Conservation (phyloP, 2,888 invertebrate genomes). For the Leptinotarsa tumamoca region DNA sequence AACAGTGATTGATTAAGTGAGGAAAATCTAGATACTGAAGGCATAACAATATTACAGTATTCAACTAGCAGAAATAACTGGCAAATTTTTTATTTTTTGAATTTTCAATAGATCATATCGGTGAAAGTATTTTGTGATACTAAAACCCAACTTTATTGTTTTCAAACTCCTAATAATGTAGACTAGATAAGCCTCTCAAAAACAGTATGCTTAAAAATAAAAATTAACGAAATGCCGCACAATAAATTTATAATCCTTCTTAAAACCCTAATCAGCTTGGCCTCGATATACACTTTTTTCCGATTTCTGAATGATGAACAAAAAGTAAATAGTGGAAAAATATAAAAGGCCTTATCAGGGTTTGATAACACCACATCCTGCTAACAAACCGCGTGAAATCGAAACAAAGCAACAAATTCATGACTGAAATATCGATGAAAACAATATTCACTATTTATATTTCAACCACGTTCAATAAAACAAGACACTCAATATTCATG, state of each 20-base stretch:
- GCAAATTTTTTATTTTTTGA: too few species aligned
- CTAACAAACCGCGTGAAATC: not conserved
- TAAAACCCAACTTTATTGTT: too few species aligned
- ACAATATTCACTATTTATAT: slow-evolving; percentile 17
- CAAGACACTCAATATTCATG: slow-evolving; percentile 9
- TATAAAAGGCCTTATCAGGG: not conserved
- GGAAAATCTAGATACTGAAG: too few species aligned
- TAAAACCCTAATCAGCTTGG: not conserved
- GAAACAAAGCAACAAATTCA: slow-evolving; percentile 8
- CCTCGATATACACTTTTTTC: not conserved
- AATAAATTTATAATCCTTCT: not conserved
- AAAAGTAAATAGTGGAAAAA: slow-evolving; percentile 6
- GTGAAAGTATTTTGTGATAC: too few species aligned
- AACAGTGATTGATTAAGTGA: too few species aligned
- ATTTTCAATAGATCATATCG: too few species aligned
- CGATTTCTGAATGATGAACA: not conserved
- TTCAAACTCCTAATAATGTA: too few species aligned
- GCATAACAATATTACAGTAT: too few species aligned
- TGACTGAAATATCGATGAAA: slow-evolving; percentile 9
- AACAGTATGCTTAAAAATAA: too few species aligned
- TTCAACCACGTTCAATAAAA: slow-evolving; percentile 18
- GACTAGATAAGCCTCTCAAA: too few species aligned
- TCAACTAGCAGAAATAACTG: too few species aligned
- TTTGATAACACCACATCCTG: slow-evolving; percentile 16
- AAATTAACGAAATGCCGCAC: not conserved